A percentile compares a stretch with the other conserved stretches of the same genome.
phyloP scores from a whole-genome alignment of 1,140 invertebrate genomes.

The Harlomillsia oculata region DNA sequence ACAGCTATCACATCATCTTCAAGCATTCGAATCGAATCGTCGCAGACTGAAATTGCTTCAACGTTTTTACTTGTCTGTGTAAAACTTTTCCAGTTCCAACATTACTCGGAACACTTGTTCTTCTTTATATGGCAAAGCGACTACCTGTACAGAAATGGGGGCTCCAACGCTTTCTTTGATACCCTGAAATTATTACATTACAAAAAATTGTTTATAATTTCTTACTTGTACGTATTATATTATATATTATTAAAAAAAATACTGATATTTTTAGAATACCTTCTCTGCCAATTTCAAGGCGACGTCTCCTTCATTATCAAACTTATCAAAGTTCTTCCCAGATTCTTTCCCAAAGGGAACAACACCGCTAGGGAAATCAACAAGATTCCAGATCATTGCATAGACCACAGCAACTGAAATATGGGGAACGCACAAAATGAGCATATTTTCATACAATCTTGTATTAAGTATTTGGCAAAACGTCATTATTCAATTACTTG shows the following conservation, averaged over 20 bases:
- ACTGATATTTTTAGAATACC: conserved; percentile 6
- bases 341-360: conserved; percentile 29
- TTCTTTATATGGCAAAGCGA: conserved; percentile 40
- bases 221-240: not conserved
- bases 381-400: conserved; percentile 29
- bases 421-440: not conserved
- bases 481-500: conserved; percentile 17
- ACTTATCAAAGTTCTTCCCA: conserved; percentile 26
- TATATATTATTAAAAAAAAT: not conserved
- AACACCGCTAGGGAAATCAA: conserved; percentile 30
- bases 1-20: not conserved
- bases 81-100: conserved; percentile 36
- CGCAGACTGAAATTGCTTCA: not conserved
- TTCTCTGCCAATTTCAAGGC: conserved; percentile 30
- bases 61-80: not conserved
- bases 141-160: conserved; percentile 41
- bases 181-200: conserved; percentile 13
- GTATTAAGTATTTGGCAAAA: not conserved
- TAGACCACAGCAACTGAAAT: conserved; percentile 17
- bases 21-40: not conserved
- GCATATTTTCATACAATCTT: not conserved
- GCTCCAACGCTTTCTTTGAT: conserved; percentile 35
- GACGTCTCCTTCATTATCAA: conserved; percentile 29
- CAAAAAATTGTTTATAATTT: not conserved
- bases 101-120: conserved; percentile 39